phyloP scores from a whole-genome alignment of 2,113 vertebrate species.

The Thinocorus orbignyianus region DNA sequence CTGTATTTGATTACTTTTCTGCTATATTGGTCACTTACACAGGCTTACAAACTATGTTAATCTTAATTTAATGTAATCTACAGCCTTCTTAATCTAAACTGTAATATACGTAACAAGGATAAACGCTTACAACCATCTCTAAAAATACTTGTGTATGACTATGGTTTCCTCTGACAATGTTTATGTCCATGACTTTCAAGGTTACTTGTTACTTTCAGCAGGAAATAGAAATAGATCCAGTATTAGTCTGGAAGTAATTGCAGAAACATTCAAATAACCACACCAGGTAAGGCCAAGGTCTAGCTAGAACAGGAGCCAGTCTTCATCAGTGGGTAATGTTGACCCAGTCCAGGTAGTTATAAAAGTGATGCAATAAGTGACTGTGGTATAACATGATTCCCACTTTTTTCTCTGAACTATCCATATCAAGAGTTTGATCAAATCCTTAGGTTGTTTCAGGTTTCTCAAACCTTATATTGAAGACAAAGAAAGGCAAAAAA shows the following conservation, averaged over 20 bases:
- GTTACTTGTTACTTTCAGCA: background rate
- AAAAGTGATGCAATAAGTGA: background rate
- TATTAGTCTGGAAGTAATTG: background rate
- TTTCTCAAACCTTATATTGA: background rate
- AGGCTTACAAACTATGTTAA: background rate
- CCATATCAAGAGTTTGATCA: background rate
- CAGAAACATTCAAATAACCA: rapidly evolving
- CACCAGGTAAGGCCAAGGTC: background rate
- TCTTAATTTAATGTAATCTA: background rate
- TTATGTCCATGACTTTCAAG: background rate
- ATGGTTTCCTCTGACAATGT: background rate
- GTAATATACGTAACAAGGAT: background rate
- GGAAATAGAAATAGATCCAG: background rate
- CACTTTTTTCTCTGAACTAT: background rate
- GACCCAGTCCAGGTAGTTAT: background rate
- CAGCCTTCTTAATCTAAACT: background rate
- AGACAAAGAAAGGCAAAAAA: background rate
- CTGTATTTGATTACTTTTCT: background rate
- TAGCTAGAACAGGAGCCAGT: background rate
- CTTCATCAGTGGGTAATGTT: background rate
- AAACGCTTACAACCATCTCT: background rate
- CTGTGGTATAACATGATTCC: background rate
- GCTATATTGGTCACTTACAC: background rate
- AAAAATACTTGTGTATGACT: background rate
- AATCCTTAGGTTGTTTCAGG: background rate